These are phyloP conservation scores for Cephus pygmeus DNA, from an alignment of 2,888 invertebrate genomes.

Conservation along the genomic window DNA sequence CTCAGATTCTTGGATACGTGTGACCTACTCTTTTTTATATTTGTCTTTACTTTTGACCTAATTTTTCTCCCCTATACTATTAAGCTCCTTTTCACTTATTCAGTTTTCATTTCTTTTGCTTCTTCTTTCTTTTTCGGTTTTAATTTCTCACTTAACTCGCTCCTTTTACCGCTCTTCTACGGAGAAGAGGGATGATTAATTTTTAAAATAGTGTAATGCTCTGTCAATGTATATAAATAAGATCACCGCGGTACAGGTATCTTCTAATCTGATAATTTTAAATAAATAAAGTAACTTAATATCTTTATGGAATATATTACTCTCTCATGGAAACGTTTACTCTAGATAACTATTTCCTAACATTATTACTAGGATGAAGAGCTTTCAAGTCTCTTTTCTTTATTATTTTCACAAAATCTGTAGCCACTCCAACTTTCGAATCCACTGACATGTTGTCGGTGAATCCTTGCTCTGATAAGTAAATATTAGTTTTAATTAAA, in stretches of 20 bases:
- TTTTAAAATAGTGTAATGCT: background rate
- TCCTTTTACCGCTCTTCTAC: too few relatives aligned
- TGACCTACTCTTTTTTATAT: background rate
- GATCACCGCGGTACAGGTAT: background rate
- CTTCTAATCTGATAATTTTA: background rate
- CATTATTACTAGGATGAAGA: conserved; percentile 18
- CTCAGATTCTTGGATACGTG: background rate
- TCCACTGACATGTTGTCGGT: conserved; percentile 39
- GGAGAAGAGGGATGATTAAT: background rate
- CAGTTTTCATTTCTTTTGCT: too few relatives aligned
- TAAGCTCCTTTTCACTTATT: background rate
- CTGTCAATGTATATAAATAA: background rate
- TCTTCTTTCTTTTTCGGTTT: too few relatives aligned
- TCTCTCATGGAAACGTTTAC: background rate
- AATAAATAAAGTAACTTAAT: background rate
- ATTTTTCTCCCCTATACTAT: background rate
- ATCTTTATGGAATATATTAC: background rate
- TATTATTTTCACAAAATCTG: conserved; percentile 36
- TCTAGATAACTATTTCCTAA: background rate
- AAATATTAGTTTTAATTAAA: conserved; percentile 46
- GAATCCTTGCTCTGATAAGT: conserved; percentile 47
- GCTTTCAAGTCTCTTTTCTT: conserved; percentile 56
- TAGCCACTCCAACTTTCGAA: conserved; percentile 30
- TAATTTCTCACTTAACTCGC: too few relatives aligned
- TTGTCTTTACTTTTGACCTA: background rate